These are phyloP conservation scores for Malurus splendens DNA, from an alignment of 2,797 vertebrate species.

Conservation along the genomic window DNA sequence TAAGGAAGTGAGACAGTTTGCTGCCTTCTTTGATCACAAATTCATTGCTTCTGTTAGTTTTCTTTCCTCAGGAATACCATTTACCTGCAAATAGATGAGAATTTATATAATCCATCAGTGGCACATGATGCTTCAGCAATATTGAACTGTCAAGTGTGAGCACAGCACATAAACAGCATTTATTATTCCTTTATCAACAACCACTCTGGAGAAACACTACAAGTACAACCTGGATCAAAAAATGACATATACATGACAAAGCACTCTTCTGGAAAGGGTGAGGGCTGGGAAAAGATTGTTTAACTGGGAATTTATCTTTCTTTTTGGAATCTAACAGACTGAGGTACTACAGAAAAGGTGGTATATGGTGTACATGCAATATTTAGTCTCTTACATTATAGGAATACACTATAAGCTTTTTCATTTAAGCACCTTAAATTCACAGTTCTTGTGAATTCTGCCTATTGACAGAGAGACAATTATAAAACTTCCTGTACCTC, in stretches of 20 bases:
- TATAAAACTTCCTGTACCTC: background rate
- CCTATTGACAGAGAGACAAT: background rate
- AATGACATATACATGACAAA: rapidly evolving
- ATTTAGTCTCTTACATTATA: background rate
- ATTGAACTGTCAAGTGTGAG: background rate
- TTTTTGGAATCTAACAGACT: background rate
- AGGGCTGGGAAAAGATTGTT: background rate
- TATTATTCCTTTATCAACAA: background rate
- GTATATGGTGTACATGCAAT: background rate
- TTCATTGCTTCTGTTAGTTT: conserved; percentile 94
- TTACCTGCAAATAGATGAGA: conserved; percentile 82
- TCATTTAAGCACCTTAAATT: background rate
- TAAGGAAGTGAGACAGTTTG: background rate
- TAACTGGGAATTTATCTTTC: background rate
- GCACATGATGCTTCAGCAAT: background rate
- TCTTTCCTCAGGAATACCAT: conserved; percentile 99
- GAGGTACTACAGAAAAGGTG: background rate
- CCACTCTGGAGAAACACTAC: background rate
- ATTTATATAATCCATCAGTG: background rate
- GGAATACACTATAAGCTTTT: background rate
- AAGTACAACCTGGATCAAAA: background rate
- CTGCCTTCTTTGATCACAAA: conserved; percentile 74
- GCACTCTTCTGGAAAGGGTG: background rate
- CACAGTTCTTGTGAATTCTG: background rate
- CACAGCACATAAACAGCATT: background rate